Percentiles rank a stretch among this genome's conserved stretches.
These are phyloP conservation scores for Syrrhaptes paradoxus DNA, from an alignment of 2,113 vertebrate genomes.

Conservation along the genomic window DNA sequence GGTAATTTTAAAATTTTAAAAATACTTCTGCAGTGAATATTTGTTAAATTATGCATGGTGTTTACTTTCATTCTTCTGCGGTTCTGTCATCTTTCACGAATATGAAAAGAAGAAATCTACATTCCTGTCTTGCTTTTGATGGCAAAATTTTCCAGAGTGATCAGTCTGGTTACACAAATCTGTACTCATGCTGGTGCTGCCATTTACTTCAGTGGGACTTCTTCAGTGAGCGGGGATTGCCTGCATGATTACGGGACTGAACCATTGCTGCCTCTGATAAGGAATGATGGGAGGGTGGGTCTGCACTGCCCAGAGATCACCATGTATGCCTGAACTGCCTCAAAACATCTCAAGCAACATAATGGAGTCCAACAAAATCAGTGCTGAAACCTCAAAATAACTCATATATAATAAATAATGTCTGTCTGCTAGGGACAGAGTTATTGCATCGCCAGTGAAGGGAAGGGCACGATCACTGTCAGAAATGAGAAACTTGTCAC, in stretches of 20 bases:
- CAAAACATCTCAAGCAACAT: accelerated
- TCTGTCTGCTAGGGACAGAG: background rate
- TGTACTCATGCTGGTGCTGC: background rate
- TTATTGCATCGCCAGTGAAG: background rate
- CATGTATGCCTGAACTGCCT: accelerated
- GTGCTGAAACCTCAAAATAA: background rate
- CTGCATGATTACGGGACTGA: accelerated
- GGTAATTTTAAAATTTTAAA: slow-evolving; percentile 42
- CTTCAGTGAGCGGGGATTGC: background rate
- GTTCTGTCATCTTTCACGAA: background rate
- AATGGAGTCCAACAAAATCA: background rate
- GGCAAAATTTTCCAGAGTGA: slow-evolving; percentile 2
- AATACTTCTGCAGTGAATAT: background rate
- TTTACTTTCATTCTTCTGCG: slow-evolving; percentile 30
- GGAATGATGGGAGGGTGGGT: background rate
- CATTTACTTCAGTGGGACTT: background rate
- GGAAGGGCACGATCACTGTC: background rate
- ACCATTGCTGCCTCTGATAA: background rate
- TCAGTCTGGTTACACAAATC: background rate
- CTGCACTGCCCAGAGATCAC: accelerated
- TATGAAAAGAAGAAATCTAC: slow-evolving; percentile 3
- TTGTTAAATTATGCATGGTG: slow-evolving; percentile 58
- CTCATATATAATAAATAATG: background rate
- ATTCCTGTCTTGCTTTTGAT: background rate
- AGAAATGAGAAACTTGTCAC: background rate